These are phyloP conservation scores for Lateolabrax maculatus DNA, from an alignment of 2,797 vertebrate genomes.

Conservation along the genomic window DNA sequence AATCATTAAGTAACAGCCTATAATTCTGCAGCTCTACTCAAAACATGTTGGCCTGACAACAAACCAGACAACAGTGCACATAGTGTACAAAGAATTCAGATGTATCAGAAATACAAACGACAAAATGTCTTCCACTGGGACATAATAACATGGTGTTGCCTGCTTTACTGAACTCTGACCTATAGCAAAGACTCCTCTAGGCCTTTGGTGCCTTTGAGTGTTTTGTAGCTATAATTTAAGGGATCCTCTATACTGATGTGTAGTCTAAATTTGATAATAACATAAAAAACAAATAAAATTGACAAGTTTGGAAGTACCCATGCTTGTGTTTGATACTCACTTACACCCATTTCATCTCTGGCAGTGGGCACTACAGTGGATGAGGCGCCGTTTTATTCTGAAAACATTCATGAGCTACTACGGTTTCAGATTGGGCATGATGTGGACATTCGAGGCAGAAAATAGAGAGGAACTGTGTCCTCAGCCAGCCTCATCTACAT, in stretches of 20 bases:
- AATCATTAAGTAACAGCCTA: neutral
- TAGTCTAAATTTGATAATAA: conserved; percentile 13
- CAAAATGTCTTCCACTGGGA: conserved; percentile 5
- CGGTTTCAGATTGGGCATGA: conserved; percentile 7
- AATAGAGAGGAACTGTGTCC: conserved; percentile 27
- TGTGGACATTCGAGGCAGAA: conserved; percentile 29
- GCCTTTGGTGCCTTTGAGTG: conserved; percentile 2
- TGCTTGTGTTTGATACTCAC: neutral
- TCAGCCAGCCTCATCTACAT: conserved; percentile 26
- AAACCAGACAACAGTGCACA: conserved; percentile 29
- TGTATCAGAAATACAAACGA: conserved; percentile 32
- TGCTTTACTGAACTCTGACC: conserved; percentile 27
- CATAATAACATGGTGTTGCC: conserved; percentile 21
- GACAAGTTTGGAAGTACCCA: neutral
- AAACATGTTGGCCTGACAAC: conserved; percentile 22
- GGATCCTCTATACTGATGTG: conserved; percentile 7
- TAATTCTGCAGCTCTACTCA: neutral
- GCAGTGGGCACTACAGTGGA: conserved; percentile 13
- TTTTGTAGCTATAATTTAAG: conserved; percentile 19
- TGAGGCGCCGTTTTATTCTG: conserved; percentile 25
- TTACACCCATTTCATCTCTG: conserved; percentile 36
- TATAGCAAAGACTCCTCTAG: conserved; percentile 22
- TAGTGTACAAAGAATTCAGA: conserved; percentile 14
- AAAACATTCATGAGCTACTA: conserved; percentile 37
- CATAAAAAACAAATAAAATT: conserved; percentile 1